These are phyloP conservation scores for Drosophila suzukii DNA, from an alignment of 1,140 invertebrate species.

Conservation along the genomic window DNA sequence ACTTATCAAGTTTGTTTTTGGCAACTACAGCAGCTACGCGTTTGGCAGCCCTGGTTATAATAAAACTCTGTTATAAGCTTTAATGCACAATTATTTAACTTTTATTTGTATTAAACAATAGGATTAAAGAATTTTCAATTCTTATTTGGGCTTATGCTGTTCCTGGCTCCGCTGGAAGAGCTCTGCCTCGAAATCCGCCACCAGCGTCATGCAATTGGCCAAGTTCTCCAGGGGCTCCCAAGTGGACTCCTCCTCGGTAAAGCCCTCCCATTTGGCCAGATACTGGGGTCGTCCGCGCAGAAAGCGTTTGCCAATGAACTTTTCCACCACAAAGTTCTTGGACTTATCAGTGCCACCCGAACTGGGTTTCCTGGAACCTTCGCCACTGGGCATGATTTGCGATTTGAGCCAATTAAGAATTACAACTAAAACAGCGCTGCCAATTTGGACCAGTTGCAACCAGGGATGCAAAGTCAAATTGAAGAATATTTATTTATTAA, in stretches of 20 bases:
- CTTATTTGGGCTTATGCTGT: neutral
- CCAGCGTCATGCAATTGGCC: conserved; percentile 31
- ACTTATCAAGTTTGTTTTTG: too few relatives aligned
- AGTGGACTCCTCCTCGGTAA: conserved; percentile 12
- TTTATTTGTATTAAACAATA: neutral
- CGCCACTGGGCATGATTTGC: conserved; percentile 3
- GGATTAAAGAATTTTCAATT: neutral
- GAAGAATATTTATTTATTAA: too few relatives aligned
- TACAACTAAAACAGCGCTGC: neutral
- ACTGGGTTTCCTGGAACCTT: neutral
- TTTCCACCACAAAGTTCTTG: conserved; percentile 31
- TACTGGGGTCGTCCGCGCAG: conserved; percentile 23
- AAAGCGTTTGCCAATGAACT: conserved; percentile 38
- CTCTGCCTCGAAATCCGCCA: conserved; percentile 38
- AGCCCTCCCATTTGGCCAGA: conserved; percentile 44
- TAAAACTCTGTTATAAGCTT: neutral
- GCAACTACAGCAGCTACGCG: neutral
- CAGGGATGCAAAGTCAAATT: neutral
- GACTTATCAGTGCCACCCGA: neutral
- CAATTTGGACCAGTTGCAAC: neutral
- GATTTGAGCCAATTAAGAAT: too few relatives aligned
- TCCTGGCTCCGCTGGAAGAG: neutral
- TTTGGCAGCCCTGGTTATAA: neutral
- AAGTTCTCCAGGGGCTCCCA: conserved; percentile 56
- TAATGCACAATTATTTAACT: neutral